Evolutionary conservation across 2,113 vertebrate species (phyloP).

Genomic region (Atrichornis clamosus): DNA sequence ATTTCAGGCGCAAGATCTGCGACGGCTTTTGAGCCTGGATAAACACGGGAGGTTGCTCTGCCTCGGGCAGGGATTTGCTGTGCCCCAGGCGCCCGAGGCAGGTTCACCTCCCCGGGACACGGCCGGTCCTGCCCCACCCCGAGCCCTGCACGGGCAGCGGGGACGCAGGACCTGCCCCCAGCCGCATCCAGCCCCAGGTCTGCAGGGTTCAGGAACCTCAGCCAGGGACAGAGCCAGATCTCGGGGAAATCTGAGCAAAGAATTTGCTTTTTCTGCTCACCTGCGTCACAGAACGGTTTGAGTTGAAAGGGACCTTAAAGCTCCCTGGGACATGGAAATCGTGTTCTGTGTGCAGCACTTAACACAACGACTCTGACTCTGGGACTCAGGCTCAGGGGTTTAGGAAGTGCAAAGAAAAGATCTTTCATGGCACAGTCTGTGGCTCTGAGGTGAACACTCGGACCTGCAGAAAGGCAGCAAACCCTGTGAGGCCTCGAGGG

Average conservation of each 20-base stretch:
- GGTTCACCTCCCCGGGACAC: neutral
- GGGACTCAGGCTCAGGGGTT: neutral
- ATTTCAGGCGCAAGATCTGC: neutral
- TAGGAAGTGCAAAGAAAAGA: neutral
- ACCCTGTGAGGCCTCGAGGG: neutral
- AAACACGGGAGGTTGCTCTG: neutral
- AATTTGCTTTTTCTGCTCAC: neutral
- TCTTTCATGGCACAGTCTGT: neutral
- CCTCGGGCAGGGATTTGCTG: neutral
- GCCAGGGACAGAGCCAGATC: accelerated
- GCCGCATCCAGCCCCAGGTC: neutral
- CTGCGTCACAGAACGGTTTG: neutral
- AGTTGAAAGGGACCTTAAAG: neutral
- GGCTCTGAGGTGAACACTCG: neutral
- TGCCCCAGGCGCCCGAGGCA: neutral
- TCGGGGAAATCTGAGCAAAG: neutral
- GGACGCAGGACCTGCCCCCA: neutral
- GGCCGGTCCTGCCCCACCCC: accelerated
- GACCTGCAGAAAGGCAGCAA: neutral
- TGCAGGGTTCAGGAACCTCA: neutral
- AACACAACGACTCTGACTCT: accelerated
- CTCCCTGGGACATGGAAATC: neutral
- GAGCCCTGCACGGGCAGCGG: accelerated
- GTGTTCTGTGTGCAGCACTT: neutral
- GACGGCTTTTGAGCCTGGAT: neutral